Conservation (phyloP, 2,797 vertebrate genomes). For the Crocodylus rhombifer region DNA sequence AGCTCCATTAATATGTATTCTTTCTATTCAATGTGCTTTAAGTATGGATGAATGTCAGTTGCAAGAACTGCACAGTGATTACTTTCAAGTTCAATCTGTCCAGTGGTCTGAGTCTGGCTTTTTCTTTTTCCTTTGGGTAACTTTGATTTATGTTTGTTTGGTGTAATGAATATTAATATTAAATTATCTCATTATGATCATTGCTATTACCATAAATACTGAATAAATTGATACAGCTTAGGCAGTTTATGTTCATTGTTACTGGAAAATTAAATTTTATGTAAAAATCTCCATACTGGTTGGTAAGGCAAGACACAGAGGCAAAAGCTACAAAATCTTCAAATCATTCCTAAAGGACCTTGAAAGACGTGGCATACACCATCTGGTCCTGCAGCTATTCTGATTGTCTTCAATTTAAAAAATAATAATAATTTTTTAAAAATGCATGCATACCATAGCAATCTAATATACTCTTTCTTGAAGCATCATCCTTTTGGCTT, state of each 20-base stretch:
- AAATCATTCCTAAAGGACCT: background rate
- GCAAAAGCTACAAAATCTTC: background rate
- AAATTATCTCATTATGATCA: constrained; percentile 15
- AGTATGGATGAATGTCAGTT: constrained; percentile 15
- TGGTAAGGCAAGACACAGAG: constrained; percentile 3
- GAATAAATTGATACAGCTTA: constrained; percentile 10
- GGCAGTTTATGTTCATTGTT: constrained; percentile 30
- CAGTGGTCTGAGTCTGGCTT: background rate
- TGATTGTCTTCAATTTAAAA: background rate
- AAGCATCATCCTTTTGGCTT: rapidly evolving
- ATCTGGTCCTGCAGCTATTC: background rate
- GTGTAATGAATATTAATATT: constrained; percentile 43
- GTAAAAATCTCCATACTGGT: constrained; percentile 13
- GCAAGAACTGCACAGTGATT: background rate
- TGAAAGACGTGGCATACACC: background rate
- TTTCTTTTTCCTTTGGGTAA: constrained; percentile 37
- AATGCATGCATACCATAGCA: background rate
- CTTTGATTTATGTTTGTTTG: constrained; percentile 45
- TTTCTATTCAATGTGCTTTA: background rate
- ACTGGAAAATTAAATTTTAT: constrained; percentile 42
- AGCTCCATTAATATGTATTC: background rate
- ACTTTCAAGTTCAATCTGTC: background rate
- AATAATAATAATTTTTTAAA: background rate
- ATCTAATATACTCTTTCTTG: background rate
- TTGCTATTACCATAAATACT: constrained; percentile 2